Evolutionary conservation across 2,797 vertebrate species (phyloP).

Genomic region (Artibeus lituratus): DNA sequence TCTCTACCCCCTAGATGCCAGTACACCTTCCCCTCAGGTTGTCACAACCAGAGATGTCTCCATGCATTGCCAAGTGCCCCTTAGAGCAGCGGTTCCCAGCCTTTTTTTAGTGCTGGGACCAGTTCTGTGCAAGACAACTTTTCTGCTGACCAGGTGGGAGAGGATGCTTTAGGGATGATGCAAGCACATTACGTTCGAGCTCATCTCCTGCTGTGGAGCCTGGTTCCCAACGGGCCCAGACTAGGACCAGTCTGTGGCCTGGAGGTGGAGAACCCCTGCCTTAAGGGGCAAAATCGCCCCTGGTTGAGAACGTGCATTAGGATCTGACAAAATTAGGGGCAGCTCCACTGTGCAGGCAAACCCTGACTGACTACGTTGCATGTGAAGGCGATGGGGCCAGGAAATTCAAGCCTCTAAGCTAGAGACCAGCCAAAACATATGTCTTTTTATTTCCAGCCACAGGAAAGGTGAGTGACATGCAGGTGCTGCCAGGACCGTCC

Average conservation of each 20-base stretch:
- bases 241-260: too few relatives aligned
- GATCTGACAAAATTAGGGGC: neutral
- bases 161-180: too few relatives aligned
- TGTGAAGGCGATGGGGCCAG: neutral
- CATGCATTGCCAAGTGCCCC: neutral
- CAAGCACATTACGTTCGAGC: too few relatives aligned
- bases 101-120: too few relatives aligned
- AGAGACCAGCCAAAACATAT: neutral
- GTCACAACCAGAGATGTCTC: neutral
- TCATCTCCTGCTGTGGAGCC: too few relatives aligned
- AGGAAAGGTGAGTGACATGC: fast-evolving
- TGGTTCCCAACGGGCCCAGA: too few relatives aligned
- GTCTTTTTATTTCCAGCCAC: neutral
- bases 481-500: neutral
- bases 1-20: too few relatives aligned
- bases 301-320: neutral
- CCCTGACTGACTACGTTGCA: neutral
- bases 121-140: too few relatives aligned
- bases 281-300: neutral
- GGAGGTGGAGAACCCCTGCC: too few relatives aligned
- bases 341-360: neutral
- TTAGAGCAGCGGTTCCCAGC: too few relatives aligned
- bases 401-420: neutral
- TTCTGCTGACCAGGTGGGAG: too few relatives aligned
- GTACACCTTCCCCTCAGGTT: neutral